Conservation (phyloP, 2,113 vertebrate species). For the Conger conger region DNA sequence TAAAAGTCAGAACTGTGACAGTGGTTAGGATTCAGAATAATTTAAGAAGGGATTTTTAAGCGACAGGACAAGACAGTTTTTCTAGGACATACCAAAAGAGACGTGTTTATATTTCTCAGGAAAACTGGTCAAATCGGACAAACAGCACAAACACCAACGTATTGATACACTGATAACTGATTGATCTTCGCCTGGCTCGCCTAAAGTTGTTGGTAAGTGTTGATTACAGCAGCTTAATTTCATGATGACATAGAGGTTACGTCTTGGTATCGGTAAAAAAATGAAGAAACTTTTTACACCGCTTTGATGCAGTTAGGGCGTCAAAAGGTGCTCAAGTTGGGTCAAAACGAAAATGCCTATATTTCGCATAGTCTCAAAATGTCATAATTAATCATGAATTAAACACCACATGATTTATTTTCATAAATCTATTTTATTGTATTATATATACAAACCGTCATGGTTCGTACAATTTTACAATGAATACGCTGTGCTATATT, state of each 20-base stretch:
- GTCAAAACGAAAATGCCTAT: no score
- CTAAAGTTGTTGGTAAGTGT: constrained; percentile 11
- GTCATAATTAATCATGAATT: no score
- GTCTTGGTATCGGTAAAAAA: not conserved
- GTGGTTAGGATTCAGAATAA: constrained; percentile 32
- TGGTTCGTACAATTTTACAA: no score
- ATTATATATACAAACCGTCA: no score
- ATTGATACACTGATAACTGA: not conserved
- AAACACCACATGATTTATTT: no score
- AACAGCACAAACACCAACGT: not conserved
- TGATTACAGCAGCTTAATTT: not conserved
- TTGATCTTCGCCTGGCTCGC: not conserved
- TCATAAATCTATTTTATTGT: no score
- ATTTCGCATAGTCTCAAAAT: no score
- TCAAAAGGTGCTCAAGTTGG: no score
- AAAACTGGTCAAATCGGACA: no score
- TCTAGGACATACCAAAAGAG: not conserved
- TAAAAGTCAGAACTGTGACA: constrained; percentile 45
- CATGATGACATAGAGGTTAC: not conserved
- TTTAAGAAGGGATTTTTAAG: constrained; percentile 19
- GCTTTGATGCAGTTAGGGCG: not conserved
- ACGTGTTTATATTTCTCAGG: not conserved
- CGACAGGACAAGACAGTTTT: not conserved
- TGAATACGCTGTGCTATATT: no score
- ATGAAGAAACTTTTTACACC: not conserved